Evolutionary conservation across 2,888 invertebrate genomes (phyloP), one percentile per base, ranked within the genome.

Genomic region (Ctenicera cuprea): DNA sequence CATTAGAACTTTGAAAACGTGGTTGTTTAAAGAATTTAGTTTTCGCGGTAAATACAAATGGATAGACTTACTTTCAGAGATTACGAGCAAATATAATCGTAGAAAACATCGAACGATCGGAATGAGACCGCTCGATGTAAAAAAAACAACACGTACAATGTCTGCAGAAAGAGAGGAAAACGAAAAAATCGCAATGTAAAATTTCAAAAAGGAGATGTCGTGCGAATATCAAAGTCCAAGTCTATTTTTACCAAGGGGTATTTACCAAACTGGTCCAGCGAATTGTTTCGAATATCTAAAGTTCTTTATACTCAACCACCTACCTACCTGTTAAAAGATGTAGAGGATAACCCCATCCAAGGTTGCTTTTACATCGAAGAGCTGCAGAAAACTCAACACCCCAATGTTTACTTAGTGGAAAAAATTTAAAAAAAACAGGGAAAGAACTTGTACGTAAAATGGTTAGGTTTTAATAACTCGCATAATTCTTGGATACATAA

Each of bases 21-120:
- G 11, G 4, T 41, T 69, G n/a, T 69, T 26, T 50, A 62, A 48
- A 38, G n/a, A 20, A 14, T 69, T 69, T 41, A 62, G 50, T 33
- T 18, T 69, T 5, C 22, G 18, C n/a, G 52, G 62, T n/a, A 18
- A 8, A 2, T 50, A 69, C 38, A 78, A 79, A 74, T 84, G 83
- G 82, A 22, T 81, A 52, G 63, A 74, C 65, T 62, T 52, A 61
- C 66, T 77, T 37, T 4, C 45, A 11, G 62, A 76, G 8, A 59
- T 79, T 7, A 63, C 77, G 22, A n/a, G 75, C 12, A 75, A 77
- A 33, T 85, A 85, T 72, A 86, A 86, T 74, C 71, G 80, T 66
- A 78, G 70, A n/a, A 81, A 79, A 73, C 84, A 85, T 81, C 75
- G 79, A 20, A 85, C 83, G 33, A 85, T 84, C 61, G 77, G 77